Conservation (phyloP, 2,797 vertebrate species). For the Sebastes wilsoni region DNA sequence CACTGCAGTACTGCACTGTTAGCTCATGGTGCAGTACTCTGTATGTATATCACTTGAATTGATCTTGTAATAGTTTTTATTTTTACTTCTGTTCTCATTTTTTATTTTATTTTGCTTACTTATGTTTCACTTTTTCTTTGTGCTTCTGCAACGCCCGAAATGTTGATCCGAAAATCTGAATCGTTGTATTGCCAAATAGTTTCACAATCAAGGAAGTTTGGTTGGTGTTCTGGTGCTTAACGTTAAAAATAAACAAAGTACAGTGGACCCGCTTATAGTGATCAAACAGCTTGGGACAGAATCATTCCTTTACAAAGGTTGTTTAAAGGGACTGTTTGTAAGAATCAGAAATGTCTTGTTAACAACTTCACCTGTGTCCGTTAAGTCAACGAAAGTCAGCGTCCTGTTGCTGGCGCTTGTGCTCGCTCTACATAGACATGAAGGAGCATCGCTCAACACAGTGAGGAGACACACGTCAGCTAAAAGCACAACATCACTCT, state of each 20-base stretch:
- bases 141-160: background rate
- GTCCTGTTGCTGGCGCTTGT: too few species aligned
- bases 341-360: rapidly evolving
- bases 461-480: too few species aligned
- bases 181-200: background rate
- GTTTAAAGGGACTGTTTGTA: rapidly evolving
- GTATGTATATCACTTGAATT: background rate
- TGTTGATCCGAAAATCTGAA: background rate
- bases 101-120: background rate
- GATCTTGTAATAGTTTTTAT: background rate
- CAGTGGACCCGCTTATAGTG: too few species aligned
- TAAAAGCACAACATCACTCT: too few species aligned
- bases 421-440: too few species aligned
- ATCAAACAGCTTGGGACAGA: too few species aligned
- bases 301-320: too few species aligned
- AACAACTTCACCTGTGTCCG: too few species aligned
- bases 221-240: background rate
- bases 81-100: too few species aligned
- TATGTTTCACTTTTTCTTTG: background rate
- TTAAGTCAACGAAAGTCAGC: too few species aligned
- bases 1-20: background rate
- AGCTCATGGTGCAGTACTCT: background rate
- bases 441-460: too few species aligned
- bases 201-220: background rate
- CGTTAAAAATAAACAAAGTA: too few species aligned